Percentiles rank a stretch among this genome's conserved stretches.
Conservation (phyloP, 1,140 invertebrate species). For the Halesus radiatus region DNA sequence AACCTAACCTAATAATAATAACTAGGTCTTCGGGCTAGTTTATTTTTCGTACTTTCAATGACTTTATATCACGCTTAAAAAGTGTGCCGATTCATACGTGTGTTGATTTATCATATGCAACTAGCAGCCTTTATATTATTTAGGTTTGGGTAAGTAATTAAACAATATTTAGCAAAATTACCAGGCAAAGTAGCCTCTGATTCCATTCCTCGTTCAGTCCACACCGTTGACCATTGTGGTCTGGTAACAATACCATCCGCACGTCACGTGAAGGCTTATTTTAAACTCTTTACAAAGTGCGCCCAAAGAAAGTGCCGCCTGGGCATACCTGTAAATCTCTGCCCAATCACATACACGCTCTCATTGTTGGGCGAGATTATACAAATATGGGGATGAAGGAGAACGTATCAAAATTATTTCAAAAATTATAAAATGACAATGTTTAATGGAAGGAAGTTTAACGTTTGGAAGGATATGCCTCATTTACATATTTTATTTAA, state of each 20-base stretch:
- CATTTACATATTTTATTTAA: no score
- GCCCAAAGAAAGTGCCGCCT: background rate
- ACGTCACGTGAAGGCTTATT: constrained; percentile 38
- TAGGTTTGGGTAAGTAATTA: background rate
- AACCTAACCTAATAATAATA: no score
- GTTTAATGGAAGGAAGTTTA: no score
- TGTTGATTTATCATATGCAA: no score
- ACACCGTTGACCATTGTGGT: constrained; percentile 3
- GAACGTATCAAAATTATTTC: no score
- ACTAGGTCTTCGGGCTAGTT: no score
- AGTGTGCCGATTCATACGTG: no score
- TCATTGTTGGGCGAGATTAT: background rate
- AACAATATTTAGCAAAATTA: background rate
- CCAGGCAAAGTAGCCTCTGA: background rate
- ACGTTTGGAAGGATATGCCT: no score
- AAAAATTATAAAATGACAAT: no score
- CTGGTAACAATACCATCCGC: constrained; percentile 1
- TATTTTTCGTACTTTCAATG: no score
- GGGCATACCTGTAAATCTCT: constrained; percentile 11
- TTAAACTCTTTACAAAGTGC: constrained; percentile 28
- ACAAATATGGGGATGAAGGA: background rate
- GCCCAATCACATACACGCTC: constrained; percentile 9
- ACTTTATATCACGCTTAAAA: no score
- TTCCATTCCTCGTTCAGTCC: background rate
- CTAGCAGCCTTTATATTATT: no score